Evolutionary conservation across 2,888 invertebrate genomes (phyloP).

Genomic region (Aspidiotus destructor): DNA sequence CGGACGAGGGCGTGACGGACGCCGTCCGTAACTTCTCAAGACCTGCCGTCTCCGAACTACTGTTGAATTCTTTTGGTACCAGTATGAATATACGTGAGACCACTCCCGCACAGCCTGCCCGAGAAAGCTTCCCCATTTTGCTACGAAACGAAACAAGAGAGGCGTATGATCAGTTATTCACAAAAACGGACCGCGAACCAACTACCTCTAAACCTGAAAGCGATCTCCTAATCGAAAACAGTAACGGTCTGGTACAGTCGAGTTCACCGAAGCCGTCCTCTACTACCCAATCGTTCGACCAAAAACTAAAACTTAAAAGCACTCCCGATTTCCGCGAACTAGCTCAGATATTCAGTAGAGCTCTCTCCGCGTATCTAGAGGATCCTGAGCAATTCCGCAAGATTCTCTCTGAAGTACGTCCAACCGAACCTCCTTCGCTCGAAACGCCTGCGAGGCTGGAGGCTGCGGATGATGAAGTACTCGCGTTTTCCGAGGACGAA

Average conservation of each 20-base stretch:
- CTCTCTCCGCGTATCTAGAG: conserved; percentile 68
- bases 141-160: conserved; percentile 59
- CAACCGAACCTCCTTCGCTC: conserved; percentile 55
- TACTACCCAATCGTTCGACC: conserved; percentile 5
- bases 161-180: conserved; percentile 49
- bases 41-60: conserved; percentile 23
- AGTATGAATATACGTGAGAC: conserved; percentile 8
- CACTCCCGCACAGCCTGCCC: conserved; percentile 38
- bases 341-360: conserved; percentile 75
- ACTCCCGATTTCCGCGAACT: conserved; percentile 54
- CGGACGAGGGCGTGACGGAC: not conserved
- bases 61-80: conserved; percentile 10
- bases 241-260: conserved; percentile 45
- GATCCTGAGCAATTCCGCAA: conserved; percentile 72
- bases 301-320: conserved; percentile 36
- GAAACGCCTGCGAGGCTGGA: conserved; percentile 44
- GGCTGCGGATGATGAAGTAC: conserved; percentile 52
- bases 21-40: conserved; percentile 1
- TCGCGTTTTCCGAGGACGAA: conserved; percentile 64
- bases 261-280: conserved; percentile 14
- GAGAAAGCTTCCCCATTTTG: conserved; percentile 46
- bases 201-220: conserved; percentile 37
- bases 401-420: conserved; percentile 64
- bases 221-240: conserved; percentile 54
- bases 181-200: conserved; percentile 27